phyloP scores from a whole-genome alignment of 2,113 vertebrate species.

The Hippolais icterina region DNA sequence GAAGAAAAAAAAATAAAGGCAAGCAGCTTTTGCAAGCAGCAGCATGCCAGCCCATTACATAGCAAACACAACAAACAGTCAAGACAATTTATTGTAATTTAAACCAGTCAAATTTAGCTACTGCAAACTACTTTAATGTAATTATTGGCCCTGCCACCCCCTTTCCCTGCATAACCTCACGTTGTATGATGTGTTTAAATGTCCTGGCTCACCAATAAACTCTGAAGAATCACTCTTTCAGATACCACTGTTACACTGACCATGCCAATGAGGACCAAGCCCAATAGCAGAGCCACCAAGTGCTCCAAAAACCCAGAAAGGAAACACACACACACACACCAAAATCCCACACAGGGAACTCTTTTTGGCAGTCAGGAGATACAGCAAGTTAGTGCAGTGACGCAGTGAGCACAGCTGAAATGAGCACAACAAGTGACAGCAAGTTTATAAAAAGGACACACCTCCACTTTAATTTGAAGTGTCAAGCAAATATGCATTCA shows the following conservation, averaged over 20 bases:
- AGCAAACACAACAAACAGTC: constrained; percentile 18
- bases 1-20: background rate
- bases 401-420: background rate
- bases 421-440: constrained; percentile 50
- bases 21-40: constrained; percentile 10
- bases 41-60: background rate
- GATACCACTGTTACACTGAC: background rate
- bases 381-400: background rate
- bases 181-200: fast-evolving
- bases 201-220: background rate
- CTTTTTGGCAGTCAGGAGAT: constrained; percentile 12
- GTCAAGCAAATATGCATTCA: constrained; percentile 51
- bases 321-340: background rate
- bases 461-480: constrained; percentile 55
- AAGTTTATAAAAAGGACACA: constrained; percentile 51
- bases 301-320: background rate
- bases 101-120: background rate
- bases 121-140: background rate
- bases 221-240: background rate
- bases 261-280: background rate
- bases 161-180: background rate
- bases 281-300: background rate
- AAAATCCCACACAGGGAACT: background rate
- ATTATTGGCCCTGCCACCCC: background rate
- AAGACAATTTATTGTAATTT: constrained; percentile 27